A percentile compares a stretch with the other conserved stretches of the same genome.
These are phyloP conservation scores for Danio tinwini DNA, from an alignment of 2,797 vertebrate genomes.

Conservation along the genomic window DNA sequence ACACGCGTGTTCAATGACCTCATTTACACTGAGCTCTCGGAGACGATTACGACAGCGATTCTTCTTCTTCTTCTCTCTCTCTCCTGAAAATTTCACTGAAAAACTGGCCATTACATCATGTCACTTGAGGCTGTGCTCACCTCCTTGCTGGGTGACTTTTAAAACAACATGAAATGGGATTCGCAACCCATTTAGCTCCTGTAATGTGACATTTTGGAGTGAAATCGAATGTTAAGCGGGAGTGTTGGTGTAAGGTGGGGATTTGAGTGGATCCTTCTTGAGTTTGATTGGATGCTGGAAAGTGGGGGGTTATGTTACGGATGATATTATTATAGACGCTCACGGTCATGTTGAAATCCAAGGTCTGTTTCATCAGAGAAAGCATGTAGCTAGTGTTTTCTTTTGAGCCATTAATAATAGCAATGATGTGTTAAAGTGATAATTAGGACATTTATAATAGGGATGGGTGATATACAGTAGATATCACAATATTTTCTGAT, in stretches of 20 bases:
- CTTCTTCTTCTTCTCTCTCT: background rate
- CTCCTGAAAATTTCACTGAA: constrained; percentile 64
- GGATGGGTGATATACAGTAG: no score
- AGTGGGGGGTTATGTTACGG: background rate
- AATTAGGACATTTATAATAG: background rate
- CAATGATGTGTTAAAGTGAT: background rate
- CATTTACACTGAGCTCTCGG: constrained; percentile 44
- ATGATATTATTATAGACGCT: background rate
- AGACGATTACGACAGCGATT: constrained; percentile 33
- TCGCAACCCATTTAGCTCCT: background rate
- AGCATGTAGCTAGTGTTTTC: background rate
- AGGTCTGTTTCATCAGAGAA: background rate
- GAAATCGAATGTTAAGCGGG: background rate
- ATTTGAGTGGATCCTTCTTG: background rate
- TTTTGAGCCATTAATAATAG: no score
- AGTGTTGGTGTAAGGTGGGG: background rate
- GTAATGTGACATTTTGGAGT: constrained; percentile 14
- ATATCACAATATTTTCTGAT: no score
- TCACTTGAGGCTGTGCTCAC: constrained; percentile 45
- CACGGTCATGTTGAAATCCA: background rate
- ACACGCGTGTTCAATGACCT: constrained; percentile 26
- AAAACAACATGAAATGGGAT: constrained; percentile 37
- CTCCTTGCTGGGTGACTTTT: constrained; percentile 23
- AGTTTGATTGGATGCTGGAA: constrained; percentile 11
- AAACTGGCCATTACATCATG: constrained; percentile 70